Conservation (phyloP, 2,797 vertebrate species). For the Sitta carolinensis region DNA sequence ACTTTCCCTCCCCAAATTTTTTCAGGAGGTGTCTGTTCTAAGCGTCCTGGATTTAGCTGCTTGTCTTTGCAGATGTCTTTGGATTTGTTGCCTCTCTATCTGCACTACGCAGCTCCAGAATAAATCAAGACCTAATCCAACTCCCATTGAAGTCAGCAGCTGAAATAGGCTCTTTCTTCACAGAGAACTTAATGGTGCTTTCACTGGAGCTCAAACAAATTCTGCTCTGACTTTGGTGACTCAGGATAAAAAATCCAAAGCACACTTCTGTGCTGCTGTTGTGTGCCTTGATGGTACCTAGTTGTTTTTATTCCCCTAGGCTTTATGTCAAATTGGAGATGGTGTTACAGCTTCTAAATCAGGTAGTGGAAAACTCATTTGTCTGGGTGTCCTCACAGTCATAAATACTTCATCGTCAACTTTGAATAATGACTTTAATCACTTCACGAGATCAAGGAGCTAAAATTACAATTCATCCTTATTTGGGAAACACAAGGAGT, state of each 20-base stretch:
- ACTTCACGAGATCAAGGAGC: neutral
- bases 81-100: neutral
- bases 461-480: neutral
- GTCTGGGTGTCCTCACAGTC: neutral
- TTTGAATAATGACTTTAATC: slow-evolving; percentile 10
- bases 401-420: neutral
- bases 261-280: neutral
- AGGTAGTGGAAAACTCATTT: neutral
- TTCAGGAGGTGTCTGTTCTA: neutral
- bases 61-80: neutral
- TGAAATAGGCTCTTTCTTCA: neutral
- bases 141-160: neutral
- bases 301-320: neutral
- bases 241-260: neutral
- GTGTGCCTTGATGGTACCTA: neutral
- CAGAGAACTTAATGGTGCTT: neutral
- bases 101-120: neutral
- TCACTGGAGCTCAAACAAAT: neutral
- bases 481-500: neutral
- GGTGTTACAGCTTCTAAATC: neutral
- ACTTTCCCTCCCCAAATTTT: neutral
- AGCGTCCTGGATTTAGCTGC: neutral
- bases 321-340: neutral
- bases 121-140: slow-evolving; percentile 7
- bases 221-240: neutral